phyloP scores from a whole-genome alignment of 2,888 invertebrate species.

The Cabera pusaria region DNA sequence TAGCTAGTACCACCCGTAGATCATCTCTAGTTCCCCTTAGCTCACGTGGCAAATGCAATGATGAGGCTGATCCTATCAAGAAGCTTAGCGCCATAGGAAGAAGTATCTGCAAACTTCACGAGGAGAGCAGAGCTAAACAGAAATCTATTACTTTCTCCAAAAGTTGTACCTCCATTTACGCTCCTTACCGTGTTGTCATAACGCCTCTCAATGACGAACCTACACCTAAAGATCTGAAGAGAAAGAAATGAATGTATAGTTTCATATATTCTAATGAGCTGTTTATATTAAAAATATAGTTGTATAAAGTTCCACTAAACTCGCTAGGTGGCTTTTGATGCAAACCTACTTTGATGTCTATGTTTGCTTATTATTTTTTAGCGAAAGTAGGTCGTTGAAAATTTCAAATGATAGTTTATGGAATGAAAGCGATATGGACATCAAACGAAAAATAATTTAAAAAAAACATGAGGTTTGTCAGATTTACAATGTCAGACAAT shows the following conservation, averaged over 20 bases:
- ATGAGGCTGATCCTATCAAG: conserved; percentile 62
- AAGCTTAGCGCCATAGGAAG: conserved; percentile 73
- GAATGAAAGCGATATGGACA: too few species aligned
- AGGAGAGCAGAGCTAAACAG: conserved; percentile 58
- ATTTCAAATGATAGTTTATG: too few species aligned
- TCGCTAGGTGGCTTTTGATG: too few species aligned
- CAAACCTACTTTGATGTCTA: too few species aligned
- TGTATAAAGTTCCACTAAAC: too few species aligned
- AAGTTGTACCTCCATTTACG: conserved; percentile 68
- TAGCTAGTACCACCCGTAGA: conserved; percentile 48
- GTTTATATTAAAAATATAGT: too few species aligned
- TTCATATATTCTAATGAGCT: too few species aligned
- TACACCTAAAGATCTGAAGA: conserved; percentile 38
- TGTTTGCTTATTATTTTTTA: too few species aligned
- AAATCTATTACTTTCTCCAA: conserved; percentile 67
- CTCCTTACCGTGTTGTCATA: conserved; percentile 64
- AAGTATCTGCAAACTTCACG: conserved; percentile 68
- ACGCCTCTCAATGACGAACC: conserved; percentile 62
- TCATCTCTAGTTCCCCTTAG: conserved; percentile 46
- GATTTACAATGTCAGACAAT: too few species aligned
- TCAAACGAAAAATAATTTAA: too few species aligned
- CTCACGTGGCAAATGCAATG: conserved; percentile 49
- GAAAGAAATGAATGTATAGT: conserved; percentile 40
- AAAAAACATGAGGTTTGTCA: too few species aligned
- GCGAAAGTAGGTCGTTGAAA: too few species aligned